These are phyloP conservation scores for Chelonus formosanus DNA, from an alignment of 2,888 invertebrate genomes.

Conservation along the genomic window DNA sequence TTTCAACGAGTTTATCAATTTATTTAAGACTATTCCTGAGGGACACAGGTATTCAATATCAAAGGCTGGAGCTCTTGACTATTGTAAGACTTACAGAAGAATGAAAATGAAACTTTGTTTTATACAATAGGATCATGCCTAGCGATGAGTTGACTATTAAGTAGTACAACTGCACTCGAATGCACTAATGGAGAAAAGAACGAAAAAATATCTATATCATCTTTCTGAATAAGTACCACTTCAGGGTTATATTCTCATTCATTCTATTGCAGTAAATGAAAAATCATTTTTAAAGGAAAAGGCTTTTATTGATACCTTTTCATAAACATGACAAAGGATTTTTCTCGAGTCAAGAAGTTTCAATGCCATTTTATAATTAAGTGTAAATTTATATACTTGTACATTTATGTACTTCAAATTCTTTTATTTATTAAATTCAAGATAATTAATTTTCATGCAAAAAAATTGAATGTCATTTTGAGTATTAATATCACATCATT, in stretches of 20 bases:
- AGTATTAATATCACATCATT: too few species aligned
- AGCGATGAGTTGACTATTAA: slow-evolving; percentile 11
- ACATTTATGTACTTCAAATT: too few species aligned
- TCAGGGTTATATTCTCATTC: slow-evolving; percentile 4
- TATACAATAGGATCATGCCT: background rate
- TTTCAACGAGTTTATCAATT: background rate
- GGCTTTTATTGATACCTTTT: too few species aligned
- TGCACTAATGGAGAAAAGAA: background rate
- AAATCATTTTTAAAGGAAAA: too few species aligned
- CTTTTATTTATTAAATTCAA: too few species aligned
- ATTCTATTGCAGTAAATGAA: background rate
- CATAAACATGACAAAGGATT: too few species aligned
- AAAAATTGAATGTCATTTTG: too few species aligned
- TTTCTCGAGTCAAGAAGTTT: too few species aligned
- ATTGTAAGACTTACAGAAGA: background rate
- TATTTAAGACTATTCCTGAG: background rate
- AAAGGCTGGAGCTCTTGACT: background rate
- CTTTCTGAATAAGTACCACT: slow-evolving; percentile 1
- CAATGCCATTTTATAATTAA: too few species aligned
- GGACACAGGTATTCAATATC: too few species aligned
- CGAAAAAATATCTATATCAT: slow-evolving; percentile 1
- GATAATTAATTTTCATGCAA: too few species aligned
- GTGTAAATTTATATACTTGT: too few species aligned
- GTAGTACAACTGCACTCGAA: slow-evolving; percentile 8
- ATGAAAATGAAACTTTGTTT: slow-evolving; percentile 1